These are phyloP conservation scores for Gallinago jamesoni DNA, from an alignment of 2,113 vertebrate genomes.

Conservation along the genomic window DNA sequence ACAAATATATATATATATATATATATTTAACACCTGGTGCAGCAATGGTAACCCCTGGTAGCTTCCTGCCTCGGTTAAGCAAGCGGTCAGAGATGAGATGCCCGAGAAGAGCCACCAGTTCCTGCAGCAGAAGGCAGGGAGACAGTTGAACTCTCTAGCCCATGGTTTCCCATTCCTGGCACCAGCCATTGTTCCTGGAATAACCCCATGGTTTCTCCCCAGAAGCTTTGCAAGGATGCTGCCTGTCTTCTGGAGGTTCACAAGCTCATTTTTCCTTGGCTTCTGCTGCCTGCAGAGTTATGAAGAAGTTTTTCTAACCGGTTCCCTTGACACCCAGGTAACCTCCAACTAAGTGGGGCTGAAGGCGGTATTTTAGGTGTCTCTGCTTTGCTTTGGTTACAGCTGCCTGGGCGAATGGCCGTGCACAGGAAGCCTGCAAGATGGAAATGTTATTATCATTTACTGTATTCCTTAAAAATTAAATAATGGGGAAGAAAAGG, in stretches of 20 bases:
- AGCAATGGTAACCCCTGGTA: neutral
- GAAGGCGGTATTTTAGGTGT: neutral
- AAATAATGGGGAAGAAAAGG: neutral
- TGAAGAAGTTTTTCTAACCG: conserved; percentile 44
- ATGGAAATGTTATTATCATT: neutral
- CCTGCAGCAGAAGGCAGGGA: conserved; percentile 43
- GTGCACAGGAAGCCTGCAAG: neutral
- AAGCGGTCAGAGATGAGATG: neutral
- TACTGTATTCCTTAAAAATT: neutral
- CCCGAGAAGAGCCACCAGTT: conserved; percentile 29
- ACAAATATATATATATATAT: neutral
- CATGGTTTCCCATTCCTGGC: conserved; percentile 49
- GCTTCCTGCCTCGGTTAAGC: neutral
- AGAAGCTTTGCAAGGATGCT: conserved; percentile 28
- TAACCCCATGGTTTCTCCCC: neutral
- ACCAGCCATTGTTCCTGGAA: conserved; percentile 42
- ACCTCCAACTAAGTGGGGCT: neutral
- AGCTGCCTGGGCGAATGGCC: neutral
- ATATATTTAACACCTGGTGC: neutral
- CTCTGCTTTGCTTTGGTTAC: conserved; percentile 17
- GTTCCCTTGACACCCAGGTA: conserved; percentile 43
- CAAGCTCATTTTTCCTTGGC: conserved; percentile 14
- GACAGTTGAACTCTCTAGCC: conserved; percentile 15
- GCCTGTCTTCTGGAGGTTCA: conserved; percentile 33
- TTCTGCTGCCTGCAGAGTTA: conserved; percentile 15